These are phyloP conservation scores for Orius insidiosus DNA, from an alignment of 1,140 invertebrate genomes.

Conservation along the genomic window DNA sequence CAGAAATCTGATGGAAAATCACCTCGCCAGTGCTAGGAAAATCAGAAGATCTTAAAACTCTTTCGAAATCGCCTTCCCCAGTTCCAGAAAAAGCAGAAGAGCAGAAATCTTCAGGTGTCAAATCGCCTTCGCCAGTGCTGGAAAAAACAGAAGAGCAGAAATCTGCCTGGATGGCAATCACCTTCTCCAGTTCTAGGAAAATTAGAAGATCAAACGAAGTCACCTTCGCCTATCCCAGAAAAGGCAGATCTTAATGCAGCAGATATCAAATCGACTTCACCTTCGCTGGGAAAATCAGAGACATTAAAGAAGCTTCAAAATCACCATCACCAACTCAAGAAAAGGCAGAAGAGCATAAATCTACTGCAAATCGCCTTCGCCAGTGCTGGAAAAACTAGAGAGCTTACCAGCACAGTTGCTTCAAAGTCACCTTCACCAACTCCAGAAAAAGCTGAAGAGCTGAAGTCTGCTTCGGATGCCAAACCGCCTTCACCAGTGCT, in stretches of 20 bases:
- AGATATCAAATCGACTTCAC: background rate
- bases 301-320: background rate
- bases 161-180: constrained; percentile 6
- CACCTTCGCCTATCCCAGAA: background rate
- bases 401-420: too few relatives aligned
- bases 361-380: background rate
- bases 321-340: background rate
- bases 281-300: background rate
- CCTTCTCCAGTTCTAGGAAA: constrained; percentile 19
- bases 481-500: background rate
- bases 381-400: background rate
- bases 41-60: too few relatives aligned
- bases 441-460: background rate
- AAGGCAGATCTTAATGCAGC: background rate
- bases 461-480: background rate
- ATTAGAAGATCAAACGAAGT: constrained; percentile 10
- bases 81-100: too few relatives aligned
- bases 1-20: too few relatives aligned
- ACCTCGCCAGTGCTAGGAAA: too few relatives aligned
- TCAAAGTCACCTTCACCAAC: background rate
- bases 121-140: background rate
- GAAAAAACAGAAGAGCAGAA: background rate
- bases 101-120: too few relatives aligned
- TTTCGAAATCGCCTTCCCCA: too few relatives aligned
- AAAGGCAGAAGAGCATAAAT: background rate